Conservation (phyloP, 2,797 vertebrate species). For the Sandelia bainsii region DNA sequence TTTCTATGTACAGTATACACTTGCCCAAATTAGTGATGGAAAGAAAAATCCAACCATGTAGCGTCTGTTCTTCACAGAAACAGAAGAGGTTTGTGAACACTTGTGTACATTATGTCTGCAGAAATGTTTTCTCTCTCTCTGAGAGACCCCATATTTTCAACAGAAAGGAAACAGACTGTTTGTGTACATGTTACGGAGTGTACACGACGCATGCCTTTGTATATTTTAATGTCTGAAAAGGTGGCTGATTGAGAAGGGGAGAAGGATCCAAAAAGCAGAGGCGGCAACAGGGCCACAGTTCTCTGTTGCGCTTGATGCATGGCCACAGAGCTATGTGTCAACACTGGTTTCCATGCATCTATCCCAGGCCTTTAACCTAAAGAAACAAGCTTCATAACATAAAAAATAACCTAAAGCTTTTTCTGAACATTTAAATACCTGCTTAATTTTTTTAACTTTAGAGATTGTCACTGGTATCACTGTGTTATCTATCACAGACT, state of each 20-base stretch:
- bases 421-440: conserved; percentile 5
- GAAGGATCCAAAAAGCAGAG: conserved; percentile 3
- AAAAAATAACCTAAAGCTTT: background rate
- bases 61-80: conserved; percentile 44
- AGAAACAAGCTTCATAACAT: conserved; percentile 27
- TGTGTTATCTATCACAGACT: conserved; percentile 5
- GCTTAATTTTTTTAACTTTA: background rate
- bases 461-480: background rate
- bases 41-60: conserved; percentile 36
- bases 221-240: conserved; percentile 76
- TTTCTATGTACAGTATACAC: conserved; percentile 39
- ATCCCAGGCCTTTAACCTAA: conserved; percentile 12
- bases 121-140: conserved; percentile 62
- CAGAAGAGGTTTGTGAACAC: conserved; percentile 67
- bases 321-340: conserved; percentile 26
- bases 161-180: conserved; percentile 65
- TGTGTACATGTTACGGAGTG: conserved; percentile 58
- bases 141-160: conserved; percentile 41
- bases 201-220: conserved; percentile 58
- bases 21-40: conserved; percentile 32
- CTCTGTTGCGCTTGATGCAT: conserved; percentile 43
- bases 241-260: conserved; percentile 24
- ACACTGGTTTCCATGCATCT: conserved; percentile 38
- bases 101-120: conserved; percentile 75
- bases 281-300: conserved; percentile 4